Base-by-base conservation (phyloP, 2,888 invertebrate genomes). In the Lepeophtheirus nordmannii region DNA sequence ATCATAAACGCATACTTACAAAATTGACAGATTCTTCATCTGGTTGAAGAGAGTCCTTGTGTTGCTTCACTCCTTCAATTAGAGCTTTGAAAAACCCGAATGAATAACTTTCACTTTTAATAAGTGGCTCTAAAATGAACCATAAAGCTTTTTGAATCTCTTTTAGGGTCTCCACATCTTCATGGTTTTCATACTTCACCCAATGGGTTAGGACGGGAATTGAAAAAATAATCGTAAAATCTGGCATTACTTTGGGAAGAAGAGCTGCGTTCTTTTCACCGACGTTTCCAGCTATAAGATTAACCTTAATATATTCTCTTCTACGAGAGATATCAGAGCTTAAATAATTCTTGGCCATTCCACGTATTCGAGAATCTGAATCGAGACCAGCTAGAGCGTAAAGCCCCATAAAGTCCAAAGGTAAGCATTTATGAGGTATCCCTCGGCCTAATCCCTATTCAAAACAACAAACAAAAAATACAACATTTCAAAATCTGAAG, bases 171-270 rank as follows among this genome's bases (percentile, higher is more conserved):
- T 40, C 58, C 61, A 72, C 76, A 73, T 71, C 77, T 77, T 77
- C 22, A 46, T 20, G 20, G 20, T 76, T 71, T 74, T 76, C 65
- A 74, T 87, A 89, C 71, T 83, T 82, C 9, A 90, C 87, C 77
- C 92, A 89, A 75, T 96, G 93, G n/a, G 94, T 87, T 68, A 97
- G 80, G 64, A 97, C 83, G 62, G 96, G 91, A 71, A 96, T 86
- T n/a, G 92, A 89, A 78, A 94, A 96, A 70, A 93, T 90, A 73
- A 97, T 79, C 85, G 93, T 92, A 76, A 94, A 96, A 79, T 97
- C 97, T 65, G 97, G 96, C 76, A 94, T 80, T 75, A 91, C 89
- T 76, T 88, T 87, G 56, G 87, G 85, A 74, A 89, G 78, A 22
- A 58, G n/a, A 22, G 58, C 14, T 12, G 22, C 2, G 58, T 20